These are phyloP conservation scores for Hippocampus zosterae DNA, from an alignment of 2,113 vertebrate genomes.

Conservation along the genomic window DNA sequence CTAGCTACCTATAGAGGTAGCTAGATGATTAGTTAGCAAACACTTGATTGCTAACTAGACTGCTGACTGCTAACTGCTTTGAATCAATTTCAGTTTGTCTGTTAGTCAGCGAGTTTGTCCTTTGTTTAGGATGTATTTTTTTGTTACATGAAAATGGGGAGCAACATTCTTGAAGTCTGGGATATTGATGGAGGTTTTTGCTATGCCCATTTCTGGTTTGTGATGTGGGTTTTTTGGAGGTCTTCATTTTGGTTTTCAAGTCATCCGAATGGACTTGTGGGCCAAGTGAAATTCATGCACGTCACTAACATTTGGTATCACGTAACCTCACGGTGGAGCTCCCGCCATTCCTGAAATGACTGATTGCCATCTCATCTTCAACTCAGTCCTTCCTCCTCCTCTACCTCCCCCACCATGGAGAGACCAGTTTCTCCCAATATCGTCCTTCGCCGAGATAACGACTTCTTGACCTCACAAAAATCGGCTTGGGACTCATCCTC, in stretches of 20 bases:
- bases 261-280: not conserved
- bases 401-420: conserved; percentile 55
- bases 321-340: not conserved
- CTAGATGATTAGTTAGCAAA: too few species aligned
- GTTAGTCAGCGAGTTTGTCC: too few species aligned
- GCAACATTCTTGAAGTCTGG: not conserved
- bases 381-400: conserved; percentile 33
- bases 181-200: not conserved
- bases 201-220: not conserved
- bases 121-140: not conserved
- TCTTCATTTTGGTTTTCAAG: not conserved
- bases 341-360: conserved; percentile 17
- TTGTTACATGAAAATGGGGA: not conserved
- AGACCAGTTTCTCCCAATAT: conserved; percentile 71
- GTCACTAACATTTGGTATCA: not conserved
- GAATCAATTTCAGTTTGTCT: too few species aligned
- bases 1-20: too few species aligned
- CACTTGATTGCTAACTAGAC: too few species aligned
- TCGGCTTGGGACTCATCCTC: conserved; percentile 73
- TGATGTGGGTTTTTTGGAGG: not conserved
- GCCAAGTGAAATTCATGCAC: conserved; percentile 7
- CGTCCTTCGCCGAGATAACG: conserved; percentile 82
- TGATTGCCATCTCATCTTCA: conserved; percentile 23
- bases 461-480: conserved; percentile 74
- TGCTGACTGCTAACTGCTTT: too few species aligned